Evolutionary conservation across 1,140 invertebrate species (phyloP).

Genomic region (Bicyclus anynana): DNA sequence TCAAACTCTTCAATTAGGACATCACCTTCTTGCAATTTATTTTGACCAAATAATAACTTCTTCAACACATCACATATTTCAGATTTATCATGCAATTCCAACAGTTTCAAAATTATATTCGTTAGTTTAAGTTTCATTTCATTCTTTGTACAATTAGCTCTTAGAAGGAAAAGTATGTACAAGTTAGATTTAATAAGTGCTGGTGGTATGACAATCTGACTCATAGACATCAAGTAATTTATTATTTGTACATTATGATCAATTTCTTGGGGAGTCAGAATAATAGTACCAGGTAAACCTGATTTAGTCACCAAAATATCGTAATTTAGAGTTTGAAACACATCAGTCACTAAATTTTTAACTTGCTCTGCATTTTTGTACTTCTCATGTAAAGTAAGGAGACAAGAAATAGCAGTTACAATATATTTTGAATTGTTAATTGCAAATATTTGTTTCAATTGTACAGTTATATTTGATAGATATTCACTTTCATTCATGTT

Average conservation of each 20-base stretch:
- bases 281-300: slow-evolving; percentile 54
- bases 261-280: slow-evolving; percentile 63
- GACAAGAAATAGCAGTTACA: slow-evolving; percentile 75
- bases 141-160: slow-evolving; percentile 43
- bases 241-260: slow-evolving; percentile 64
- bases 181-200: slow-evolving; percentile 48
- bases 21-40: background rate
- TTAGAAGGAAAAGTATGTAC: slow-evolving; percentile 52
- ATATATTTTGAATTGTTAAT: slow-evolving; percentile 67
- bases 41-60: slow-evolving; percentile 43
- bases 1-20: slow-evolving; percentile 53
- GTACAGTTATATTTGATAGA: slow-evolving; percentile 69
- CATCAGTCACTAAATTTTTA: slow-evolving; percentile 64
- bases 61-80: slow-evolving; percentile 34
- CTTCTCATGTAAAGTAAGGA: slow-evolving; percentile 73
- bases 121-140: slow-evolving; percentile 53
- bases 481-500: slow-evolving; percentile 76
- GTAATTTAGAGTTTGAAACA: slow-evolving; percentile 62
- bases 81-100: slow-evolving; percentile 42
- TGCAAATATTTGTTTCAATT: slow-evolving; percentile 72
- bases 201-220: slow-evolving; percentile 44
- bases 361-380: slow-evolving; percentile 64
- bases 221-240: slow-evolving; percentile 56
- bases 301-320: slow-evolving; percentile 33
- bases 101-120: slow-evolving; percentile 55